These are phyloP conservation scores for Diabrotica balteata DNA, from an alignment of 2,888 invertebrate species.

Conservation along the genomic window DNA sequence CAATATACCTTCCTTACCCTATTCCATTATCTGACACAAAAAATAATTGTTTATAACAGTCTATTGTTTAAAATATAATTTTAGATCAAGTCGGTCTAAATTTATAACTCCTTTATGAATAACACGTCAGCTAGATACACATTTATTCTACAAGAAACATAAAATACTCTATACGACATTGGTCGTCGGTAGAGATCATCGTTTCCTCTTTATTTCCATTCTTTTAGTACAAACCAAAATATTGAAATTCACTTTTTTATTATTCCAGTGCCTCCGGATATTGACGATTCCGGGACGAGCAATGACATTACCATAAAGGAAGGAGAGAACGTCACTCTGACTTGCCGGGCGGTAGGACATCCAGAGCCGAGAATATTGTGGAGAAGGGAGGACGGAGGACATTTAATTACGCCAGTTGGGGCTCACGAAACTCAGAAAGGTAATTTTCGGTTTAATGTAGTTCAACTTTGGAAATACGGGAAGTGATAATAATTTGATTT, in stretches of 20 bases:
- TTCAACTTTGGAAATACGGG: neutral
- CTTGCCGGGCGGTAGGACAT: slow-evolving; percentile 66
- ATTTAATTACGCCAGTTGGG: slow-evolving; percentile 50
- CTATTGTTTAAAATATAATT: too few relatives aligned
- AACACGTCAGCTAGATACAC: too few relatives aligned
- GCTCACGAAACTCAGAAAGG: slow-evolving; percentile 59
- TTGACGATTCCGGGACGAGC: slow-evolving; percentile 67
- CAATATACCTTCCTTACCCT: too few relatives aligned
- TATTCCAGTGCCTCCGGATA: slow-evolving; percentile 68
- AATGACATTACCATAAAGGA: slow-evolving; percentile 68
- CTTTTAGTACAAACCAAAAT: slow-evolving; percentile 4
- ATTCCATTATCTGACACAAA: too few relatives aligned
- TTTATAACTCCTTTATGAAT: too few relatives aligned
- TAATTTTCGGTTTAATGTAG: slow-evolving; percentile 40
- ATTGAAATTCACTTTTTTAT: slow-evolving; percentile 29
- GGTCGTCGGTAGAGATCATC: too few relatives aligned
- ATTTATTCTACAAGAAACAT: too few relatives aligned
- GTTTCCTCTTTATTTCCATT: neutral
- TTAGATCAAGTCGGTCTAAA: too few relatives aligned
- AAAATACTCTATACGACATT: too few relatives aligned
- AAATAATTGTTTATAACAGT: too few relatives aligned
- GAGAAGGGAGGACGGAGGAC: slow-evolving; percentile 67
- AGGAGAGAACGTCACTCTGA: slow-evolving; percentile 68
- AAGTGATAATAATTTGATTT: too few relatives aligned
- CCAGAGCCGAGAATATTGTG: slow-evolving; percentile 68